Base-by-base conservation (phyloP, 2,888 invertebrate species). In the Nomada fucata region DNA sequence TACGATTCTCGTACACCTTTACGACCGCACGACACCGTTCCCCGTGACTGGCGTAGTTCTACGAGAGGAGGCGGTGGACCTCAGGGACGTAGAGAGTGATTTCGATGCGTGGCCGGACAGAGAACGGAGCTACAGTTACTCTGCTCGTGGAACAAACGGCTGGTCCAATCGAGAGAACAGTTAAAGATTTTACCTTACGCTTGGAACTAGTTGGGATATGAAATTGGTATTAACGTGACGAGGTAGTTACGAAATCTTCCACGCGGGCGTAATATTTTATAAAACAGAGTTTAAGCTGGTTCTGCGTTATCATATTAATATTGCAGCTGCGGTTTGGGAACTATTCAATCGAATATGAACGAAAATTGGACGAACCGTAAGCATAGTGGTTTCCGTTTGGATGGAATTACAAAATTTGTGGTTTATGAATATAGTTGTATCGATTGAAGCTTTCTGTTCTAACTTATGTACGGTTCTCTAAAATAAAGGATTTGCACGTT, bases 1-100 rank as follows among this genome's bases (percentile, higher is more conserved):
- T 76, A 67, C 80, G 76, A 84, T 81, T 82, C 79, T 78, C 79
- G 74, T 72, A 84, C 73, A 69, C 70, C 55, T 53, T 74, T n/a
- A 81, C 50, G 68, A 79, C 53, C 77, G 74, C 70, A 79, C 78
- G 50, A 36, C 73, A 76, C 75, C 60, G 72, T 67, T 72, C 73
- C 65, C 79, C 74, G 79, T 77, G 72, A 76, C 65, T 86, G 76
- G 60, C 59, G 73, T 76, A 75, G 74, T 18, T 68, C 76, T 70
- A 72, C 75, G 82, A 72, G 79, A 73, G 77, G 69, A 76, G 76
- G 13, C 60, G 77, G 75, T 61, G 76, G 75, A 60, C 65, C 20
- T 60, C 83, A 86, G 82, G 80, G 78, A 50, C 80, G 82, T 83
- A 80, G 15, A 20, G 36, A 70, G 76, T 59, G 59, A 83, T 82